Base-by-base conservation (phyloP, 2,113 vertebrate genomes). In the Chionomys nivalis region DNA sequence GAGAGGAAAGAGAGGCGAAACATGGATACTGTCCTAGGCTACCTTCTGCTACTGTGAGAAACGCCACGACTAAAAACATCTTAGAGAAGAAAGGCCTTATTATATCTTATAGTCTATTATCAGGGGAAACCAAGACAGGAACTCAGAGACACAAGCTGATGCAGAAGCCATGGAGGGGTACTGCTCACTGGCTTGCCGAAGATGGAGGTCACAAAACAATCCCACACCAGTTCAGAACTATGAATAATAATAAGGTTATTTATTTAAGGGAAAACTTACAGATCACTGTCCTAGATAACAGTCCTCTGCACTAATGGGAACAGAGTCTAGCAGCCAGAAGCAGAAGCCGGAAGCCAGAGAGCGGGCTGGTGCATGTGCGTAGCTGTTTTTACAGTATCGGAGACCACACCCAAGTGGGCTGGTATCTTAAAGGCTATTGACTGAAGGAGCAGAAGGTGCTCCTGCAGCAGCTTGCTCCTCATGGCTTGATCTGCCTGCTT, bases 281-380 rank as follows among this genome's bases (percentile, higher is more conserved):
- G 58, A 21, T 58, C 58, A 58, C 58, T 58, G 58, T 58, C 58
- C 58, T 58, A 58, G 58, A 58, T 14, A 58, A 58, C 55, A 58
- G 55, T 58, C 19, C 55, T 58, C 55, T 2, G 19, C 6, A 0
- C 1, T 7, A 58, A 58, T 6, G 0, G 19, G 19, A 58, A 21
- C 58, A 58, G 19, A 58, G 6, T 58, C 19, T 21, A 58, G 58
- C 19, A 58, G 58, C 58, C 1, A 0, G 58, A 58, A 58, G 58
- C 58, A 7, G 58, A 58, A 58, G 58, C 58, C 1, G 1, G 55
- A 58, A 58, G 58, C 58, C 19, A 58, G 19, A 58, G 58, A 58
- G 55, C 17, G 0, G 4, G 58, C 0, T 0, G 6, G 55, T 2
- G 5, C 16, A 6, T 1, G 1, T 19, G 17, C 0, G 5, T 7